Evolutionary conservation across 2,797 vertebrate species (phyloP).

Genomic region (Anguilla anguilla): DNA sequence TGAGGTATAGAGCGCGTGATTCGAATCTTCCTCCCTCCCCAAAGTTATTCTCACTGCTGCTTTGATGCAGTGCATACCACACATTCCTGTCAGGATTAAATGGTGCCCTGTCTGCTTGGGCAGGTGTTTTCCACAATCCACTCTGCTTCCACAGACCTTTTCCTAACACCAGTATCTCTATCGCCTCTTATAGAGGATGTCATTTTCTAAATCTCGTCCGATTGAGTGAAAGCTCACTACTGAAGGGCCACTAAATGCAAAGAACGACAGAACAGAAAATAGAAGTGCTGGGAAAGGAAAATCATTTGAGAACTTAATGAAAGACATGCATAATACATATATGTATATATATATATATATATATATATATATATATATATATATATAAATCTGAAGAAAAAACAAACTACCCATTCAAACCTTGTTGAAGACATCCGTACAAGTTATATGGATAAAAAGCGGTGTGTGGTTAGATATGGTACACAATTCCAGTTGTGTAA

Average conservation of each 20-base stretch:
- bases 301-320: too few relatives aligned
- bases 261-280: not conserved
- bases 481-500: too few relatives aligned
- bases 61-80: not conserved
- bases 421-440: too few relatives aligned
- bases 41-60: too few relatives aligned
- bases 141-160: not conserved
- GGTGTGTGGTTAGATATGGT: too few relatives aligned
- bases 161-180: not conserved
- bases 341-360: too few relatives aligned
- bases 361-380: too few relatives aligned
- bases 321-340: too few relatives aligned
- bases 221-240: not conserved
- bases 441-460: too few relatives aligned
- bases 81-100: not conserved
- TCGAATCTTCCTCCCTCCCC: not conserved
- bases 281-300: too few relatives aligned
- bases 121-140: not conserved
- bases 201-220: not conserved
- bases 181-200: not conserved
- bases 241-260: not conserved
- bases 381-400: too few relatives aligned
- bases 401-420: too few relatives aligned
- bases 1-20: conserved; percentile 69
- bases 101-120: not conserved